These are phyloP conservation scores for Phalacrocorax brasilianus DNA, from an alignment of 2,113 vertebrate genomes.

Conservation along the genomic window DNA sequence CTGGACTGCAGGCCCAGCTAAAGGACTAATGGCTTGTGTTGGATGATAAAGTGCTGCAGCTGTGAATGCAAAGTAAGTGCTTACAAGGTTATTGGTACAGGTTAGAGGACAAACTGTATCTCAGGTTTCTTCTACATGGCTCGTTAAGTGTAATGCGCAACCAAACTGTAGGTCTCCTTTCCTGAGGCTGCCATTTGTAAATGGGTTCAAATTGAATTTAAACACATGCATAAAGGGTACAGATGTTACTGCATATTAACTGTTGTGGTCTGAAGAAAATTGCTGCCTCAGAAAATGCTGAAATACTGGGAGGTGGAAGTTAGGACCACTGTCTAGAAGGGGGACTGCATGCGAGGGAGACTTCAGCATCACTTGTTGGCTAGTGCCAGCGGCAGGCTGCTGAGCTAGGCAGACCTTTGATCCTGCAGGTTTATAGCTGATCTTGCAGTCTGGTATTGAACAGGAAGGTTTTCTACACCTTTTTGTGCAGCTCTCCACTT, in stretches of 20 bases:
- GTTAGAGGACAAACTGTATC: neutral
- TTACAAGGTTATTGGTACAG: neutral
- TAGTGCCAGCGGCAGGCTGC: neutral
- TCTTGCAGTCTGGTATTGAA: constrained; percentile 1
- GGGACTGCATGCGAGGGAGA: fast-evolving
- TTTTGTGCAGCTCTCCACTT: neutral
- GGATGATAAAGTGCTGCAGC: too few species aligned
- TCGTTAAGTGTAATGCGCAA: fast-evolving
- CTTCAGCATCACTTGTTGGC: neutral
- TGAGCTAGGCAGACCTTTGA: constrained; percentile 25
- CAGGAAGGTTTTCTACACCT: neutral
- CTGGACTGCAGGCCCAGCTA: neutral
- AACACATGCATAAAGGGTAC: neutral
- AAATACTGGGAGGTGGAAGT: neutral
- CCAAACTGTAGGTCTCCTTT: neutral
- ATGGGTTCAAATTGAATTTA: neutral
- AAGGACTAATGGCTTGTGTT: neutral
- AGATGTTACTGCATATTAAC: neutral
- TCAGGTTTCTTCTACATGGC: neutral
- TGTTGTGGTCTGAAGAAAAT: neutral
- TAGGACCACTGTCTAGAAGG: neutral
- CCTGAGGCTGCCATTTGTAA: neutral
- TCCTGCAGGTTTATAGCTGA: neutral
- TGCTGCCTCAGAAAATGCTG: neutral
- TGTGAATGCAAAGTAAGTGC: neutral